phyloP scores from a whole-genome alignment of 2,797 vertebrate species.

The Poecilia picta region DNA sequence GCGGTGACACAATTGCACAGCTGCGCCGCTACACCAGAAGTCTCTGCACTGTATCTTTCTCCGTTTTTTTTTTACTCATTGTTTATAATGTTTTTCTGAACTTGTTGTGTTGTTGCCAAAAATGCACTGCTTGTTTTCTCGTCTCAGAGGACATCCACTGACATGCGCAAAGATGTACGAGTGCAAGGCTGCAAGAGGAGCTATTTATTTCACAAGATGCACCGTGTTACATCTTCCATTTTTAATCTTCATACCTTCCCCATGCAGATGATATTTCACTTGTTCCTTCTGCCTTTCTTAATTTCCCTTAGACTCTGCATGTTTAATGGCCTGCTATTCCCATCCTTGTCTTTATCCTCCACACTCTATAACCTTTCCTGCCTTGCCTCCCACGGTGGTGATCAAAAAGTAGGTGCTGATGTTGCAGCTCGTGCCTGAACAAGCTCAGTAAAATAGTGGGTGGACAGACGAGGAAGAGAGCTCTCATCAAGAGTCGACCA shows the following conservation, averaged over 20 bases:
- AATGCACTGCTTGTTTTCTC: conserved; percentile 22
- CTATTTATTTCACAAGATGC: conserved; percentile 9
- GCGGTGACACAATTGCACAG: conserved; percentile 46
- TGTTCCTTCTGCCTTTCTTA: conserved; percentile 16
- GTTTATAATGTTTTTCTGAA: conserved; percentile 19
- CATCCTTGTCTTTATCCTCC: conserved; percentile 62
- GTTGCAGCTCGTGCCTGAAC: conserved; percentile 62
- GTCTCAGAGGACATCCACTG: conserved; percentile 22
- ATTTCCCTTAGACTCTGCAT: conserved; percentile 40
- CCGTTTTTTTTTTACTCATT: neutral
- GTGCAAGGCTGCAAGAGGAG: conserved; percentile 10
- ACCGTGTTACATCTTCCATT: neutral
- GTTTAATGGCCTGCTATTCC: conserved; percentile 60
- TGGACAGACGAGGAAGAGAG: conserved; percentile 66
- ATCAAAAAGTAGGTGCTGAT: conserved; percentile 73
- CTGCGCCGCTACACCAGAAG: conserved; percentile 30
- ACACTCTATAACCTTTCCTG: conserved; percentile 53
- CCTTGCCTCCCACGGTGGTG: conserved; percentile 60
- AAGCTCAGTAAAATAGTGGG: conserved; percentile 63
- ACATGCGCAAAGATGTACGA: conserved; percentile 1
- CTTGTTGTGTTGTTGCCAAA: conserved; percentile 15
- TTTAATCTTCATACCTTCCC: neutral
- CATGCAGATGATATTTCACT: neutral
- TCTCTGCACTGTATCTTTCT: conserved; percentile 2
- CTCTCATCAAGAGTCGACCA: conserved; percentile 55